Evolutionary conservation across 2,797 vertebrate species (phyloP), one percentile per base, ranked within the genome.

Genomic region (Spheniscus humboldti): DNA sequence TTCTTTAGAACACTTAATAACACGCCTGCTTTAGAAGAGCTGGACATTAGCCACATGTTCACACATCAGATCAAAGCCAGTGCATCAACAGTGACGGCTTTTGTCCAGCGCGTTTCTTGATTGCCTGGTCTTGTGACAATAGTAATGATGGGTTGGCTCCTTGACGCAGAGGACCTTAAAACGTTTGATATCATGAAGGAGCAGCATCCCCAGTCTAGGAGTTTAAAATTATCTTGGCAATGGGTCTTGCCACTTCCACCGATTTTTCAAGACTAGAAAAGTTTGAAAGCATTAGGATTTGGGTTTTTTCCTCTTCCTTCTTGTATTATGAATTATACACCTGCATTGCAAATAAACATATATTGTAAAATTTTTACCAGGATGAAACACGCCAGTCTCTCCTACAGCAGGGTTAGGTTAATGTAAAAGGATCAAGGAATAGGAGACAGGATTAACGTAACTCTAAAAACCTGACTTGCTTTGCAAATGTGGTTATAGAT

Each of bases 1-100:
- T 96, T 96, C 88, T 96, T 97, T 39, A 76, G 63, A 86, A 77
- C n/a, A 9, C 37, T 97, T 71, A 71, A 75, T 72, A 95, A 55
- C 28, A 13, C 92, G 60, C 81, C 94, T 41, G 37, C 87, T 52
- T 89, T 97, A 62, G 59, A 84, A 57, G 24, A 80, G 18, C 23
- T 96, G 69, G 10, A 8, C 8, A 18, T 94, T 4, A 81, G 28
- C 59, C 8, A 5, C 9, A 23, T 47, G 35, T 78, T 92, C 57
- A 95, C 56, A 4, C 24, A 94, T 6, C 25, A 39, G 39, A 81
- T 93, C 74, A 92, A 84, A 95, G 77, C 37, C 60, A 88, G 91
- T 11, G 79, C 86, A 64, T 3, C 66, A 59, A 92, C 89, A 3
- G 30, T 73, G 25, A 94, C 56, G 11, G 56, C 84, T 48, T 94